Evolutionary conservation across 2,113 vertebrate species (phyloP), one percentile per base, ranked within the genome.

Genomic region (Chaenocephalus aceratus): DNA sequence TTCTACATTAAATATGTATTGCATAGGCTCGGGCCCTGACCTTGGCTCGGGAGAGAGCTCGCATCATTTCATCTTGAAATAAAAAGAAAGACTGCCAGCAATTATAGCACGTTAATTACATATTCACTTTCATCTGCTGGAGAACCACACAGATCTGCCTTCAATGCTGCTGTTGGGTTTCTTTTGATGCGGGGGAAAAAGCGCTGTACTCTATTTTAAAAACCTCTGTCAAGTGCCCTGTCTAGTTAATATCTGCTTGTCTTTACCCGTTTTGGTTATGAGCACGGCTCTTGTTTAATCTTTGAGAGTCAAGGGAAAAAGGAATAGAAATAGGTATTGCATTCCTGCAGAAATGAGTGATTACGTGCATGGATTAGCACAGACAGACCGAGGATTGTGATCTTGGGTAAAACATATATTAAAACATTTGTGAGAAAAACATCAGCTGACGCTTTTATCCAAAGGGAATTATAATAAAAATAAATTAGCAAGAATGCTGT

Each of bases 81-180:
- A 96, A 96, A 95, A 96, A 95, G 94, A 96, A 95, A 96, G 96
- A 96, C 95, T 96, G 95, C 93, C 95, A 93, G 96, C 96, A 96
- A 97, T 97, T 97, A 96, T 91, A 95, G 94, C 94, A 93, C 92
- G 95, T 96, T 98, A 97, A 97, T 97, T 96, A 95, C 94, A 94
- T 95, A 97, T 98, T 97, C 97, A 96, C 96, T 97, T 97, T 97
- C 95, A 97, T 97, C 94, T 87, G 63, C 23, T 16, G 6, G 56
- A 84, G 68, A 84, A 85, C 79, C 75, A 75, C 74, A 75, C 71
- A 79, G 77, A 83, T 80, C 78, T 85, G 69, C 75, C 67, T 73
- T 82, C 71, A 49, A 49, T 73, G 81, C 68, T 65, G 83, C 69
- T 64, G 69, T 56, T 87, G 79, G 67, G 52, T 74, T 21, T 87